Conservation (phyloP, 92 coral and sea anemone species). For the Zoanthus solanderi region DNA sequence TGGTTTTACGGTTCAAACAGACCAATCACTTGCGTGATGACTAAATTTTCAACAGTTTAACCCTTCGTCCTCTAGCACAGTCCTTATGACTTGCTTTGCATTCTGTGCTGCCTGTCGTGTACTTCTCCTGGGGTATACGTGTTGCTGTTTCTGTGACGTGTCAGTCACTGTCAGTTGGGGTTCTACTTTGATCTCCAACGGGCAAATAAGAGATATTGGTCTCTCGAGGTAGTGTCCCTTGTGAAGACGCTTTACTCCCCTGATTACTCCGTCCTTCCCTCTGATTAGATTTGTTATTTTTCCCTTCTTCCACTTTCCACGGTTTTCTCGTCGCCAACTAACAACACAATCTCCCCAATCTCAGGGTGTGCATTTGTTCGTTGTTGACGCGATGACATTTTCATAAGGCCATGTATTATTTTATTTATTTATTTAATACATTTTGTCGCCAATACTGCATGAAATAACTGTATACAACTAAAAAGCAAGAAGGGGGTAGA, state of each 20-base stretch:
- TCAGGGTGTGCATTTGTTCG: slow-evolving; percentile 38
- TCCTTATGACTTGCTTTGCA: not conserved
- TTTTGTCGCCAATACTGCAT: no score
- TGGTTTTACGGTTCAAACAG: slow-evolving; percentile 2
- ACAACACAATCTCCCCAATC: slow-evolving; percentile 52
- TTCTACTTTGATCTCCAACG: not conserved
- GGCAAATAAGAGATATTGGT: slow-evolving; percentile 21
- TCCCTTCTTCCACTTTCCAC: slow-evolving; percentile 57
- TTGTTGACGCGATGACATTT: slow-evolving; percentile 56
- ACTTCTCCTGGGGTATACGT: not conserved
- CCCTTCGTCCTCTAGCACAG: not conserved
- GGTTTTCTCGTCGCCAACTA: slow-evolving; percentile 62
- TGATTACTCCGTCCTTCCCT: slow-evolving; percentile 57
- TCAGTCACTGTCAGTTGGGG: not conserved
- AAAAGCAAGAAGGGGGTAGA: no score
- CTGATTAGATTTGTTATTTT: slow-evolving; percentile 12
- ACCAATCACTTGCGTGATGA: slow-evolving; percentile 29
- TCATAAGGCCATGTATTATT: slow-evolving; percentile 60
- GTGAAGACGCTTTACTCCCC: slow-evolving; percentile 42
- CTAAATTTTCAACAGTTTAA: slow-evolving; percentile 4
- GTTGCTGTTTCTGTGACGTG: not conserved
- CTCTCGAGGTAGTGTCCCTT: slow-evolving; percentile 39
- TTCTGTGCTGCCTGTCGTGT: not conserved
- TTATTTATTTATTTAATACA: no score
- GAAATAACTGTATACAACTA: no score